Evolutionary conservation across 1,140 invertebrate species (phyloP), one percentile per base, ranked within the genome.

Genomic region (Drosophila bifasciata): DNA sequence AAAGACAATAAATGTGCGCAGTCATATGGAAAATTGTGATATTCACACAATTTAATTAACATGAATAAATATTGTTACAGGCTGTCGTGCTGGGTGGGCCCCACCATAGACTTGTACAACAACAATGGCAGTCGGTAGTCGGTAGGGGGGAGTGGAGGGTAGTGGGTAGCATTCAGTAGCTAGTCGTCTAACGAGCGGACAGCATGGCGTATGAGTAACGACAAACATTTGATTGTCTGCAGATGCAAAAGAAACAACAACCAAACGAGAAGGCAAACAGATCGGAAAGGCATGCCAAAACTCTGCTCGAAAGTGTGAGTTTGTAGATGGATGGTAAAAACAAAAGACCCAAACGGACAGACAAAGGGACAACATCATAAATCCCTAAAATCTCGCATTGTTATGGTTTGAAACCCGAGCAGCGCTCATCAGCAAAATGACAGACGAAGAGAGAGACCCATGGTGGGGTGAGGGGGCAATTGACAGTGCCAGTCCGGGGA

Each of bases 11-110:
- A 90, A 90, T 90, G 83, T 69, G 73, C 73, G 79, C 88, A 90
- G 83, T 90, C 88, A 89, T 81, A 90, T 89, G 89, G 89, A 90
- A 90, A 90, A 90, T 90, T 90, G 89, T 90, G 78, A 90, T 90
- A 90, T 90, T 90, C 89, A 90, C 89, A 89, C 89, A 90, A 90
- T 90, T 90, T 90, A 90, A 90, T 90, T 90, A 90, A 90, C 89
- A 90, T 85, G 89, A 89, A 90, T 83, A 90, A 90, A 90, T 90
- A 90, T 90, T 90, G 89, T 90, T 89, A 78, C 76, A 84, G 70
- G 71, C 68, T 46, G 76, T 36, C 43, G 19, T 15, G 61, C 39
- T 16, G 50, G 45, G 23, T 28, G 36, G 13, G 6, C 52, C n/a
- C n/a, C n/a, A n/a, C n/a, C 59, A 61, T 67, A 73, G 76, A 81